Evolutionary conservation across 2,113 vertebrate species (phyloP).

Genomic region (Corythaeola cristata): DNA sequence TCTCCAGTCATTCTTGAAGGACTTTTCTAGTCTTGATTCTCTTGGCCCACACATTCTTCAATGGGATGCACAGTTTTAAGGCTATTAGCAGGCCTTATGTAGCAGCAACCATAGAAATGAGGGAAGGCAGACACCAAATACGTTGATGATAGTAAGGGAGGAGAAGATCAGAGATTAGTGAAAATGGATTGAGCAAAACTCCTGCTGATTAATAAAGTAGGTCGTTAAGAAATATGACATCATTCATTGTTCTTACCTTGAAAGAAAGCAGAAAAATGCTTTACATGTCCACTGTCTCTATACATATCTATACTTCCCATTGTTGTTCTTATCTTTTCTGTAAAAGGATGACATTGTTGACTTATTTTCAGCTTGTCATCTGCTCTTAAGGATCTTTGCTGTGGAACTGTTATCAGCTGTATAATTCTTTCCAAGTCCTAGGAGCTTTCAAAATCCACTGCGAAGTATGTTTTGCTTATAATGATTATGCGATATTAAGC

Average conservation of each 20-base stretch:
- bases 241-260: background rate
- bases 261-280: background rate
- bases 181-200: slow-evolving; percentile 18
- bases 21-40: background rate
- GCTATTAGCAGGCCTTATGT: background rate
- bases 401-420: background rate
- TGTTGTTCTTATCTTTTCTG: background rate
- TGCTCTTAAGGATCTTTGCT: background rate
- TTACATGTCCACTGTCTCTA: background rate
- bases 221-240: background rate
- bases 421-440: background rate
- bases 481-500: background rate
- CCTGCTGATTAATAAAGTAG: slow-evolving; percentile 1
- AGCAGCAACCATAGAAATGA: background rate
- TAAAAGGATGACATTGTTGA: background rate
- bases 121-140: background rate
- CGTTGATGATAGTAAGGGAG: background rate
- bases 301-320: background rate
- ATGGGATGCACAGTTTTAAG: background rate
- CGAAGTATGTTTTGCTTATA: background rate
- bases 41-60: background rate
- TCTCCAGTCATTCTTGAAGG: background rate
- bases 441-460: background rate
- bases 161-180: background rate
- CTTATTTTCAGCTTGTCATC: background rate